Percentiles rank a stretch among this genome's conserved stretches.
Conservation (phyloP, 1,140 invertebrate species). For the Agraylea sexmaculata region DNA sequence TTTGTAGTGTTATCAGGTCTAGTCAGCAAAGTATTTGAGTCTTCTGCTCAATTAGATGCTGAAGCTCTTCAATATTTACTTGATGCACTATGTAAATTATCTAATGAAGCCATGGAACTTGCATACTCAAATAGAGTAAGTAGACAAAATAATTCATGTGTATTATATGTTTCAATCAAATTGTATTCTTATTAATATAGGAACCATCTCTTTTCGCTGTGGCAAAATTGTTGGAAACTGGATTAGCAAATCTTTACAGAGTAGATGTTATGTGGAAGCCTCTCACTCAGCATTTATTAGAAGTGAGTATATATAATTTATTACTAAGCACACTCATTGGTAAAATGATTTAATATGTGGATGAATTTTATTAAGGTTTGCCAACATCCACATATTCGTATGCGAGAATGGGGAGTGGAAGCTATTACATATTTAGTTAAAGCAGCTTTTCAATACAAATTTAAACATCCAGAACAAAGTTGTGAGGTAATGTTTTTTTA, state of each 20-base stretch:
- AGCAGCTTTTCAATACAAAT: slow-evolving; percentile 80
- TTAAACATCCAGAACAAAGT: slow-evolving; percentile 69
- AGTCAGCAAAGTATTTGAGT: slow-evolving; percentile 88
- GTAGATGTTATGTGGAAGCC: slow-evolving; percentile 94
- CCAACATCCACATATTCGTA: slow-evolving; percentile 86
- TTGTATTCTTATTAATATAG: slow-evolving; percentile 32
- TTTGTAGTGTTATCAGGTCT: slow-evolving; percentile 70
- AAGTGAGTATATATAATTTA: slow-evolving; percentile 46
- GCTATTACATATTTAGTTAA: slow-evolving; percentile 91
- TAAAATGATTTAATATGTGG: no score
- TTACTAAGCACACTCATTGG: not conserved
- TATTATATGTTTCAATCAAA: not conserved
- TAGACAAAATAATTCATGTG: not conserved
- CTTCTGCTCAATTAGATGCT: slow-evolving; percentile 87
- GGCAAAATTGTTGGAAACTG: slow-evolving; percentile 93
- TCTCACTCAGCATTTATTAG: slow-evolving; percentile 89
- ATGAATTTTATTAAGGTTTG: slow-evolving; percentile 50
- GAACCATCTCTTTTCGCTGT: slow-evolving; percentile 96
- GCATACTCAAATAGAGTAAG: slow-evolving; percentile 84
- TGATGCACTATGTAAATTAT: slow-evolving; percentile 91
- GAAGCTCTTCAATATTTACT: slow-evolving; percentile 92
- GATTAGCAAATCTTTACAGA: slow-evolving; percentile 83
- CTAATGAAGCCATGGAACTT: slow-evolving; percentile 93
- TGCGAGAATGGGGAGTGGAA: slow-evolving; percentile 96
- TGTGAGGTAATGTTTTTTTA: slow-evolving; percentile 52